Percentiles rank a stretch among this genome's conserved stretches.
Conservation (phyloP, 2,797 vertebrate species). For the Danio kyathit region DNA sequence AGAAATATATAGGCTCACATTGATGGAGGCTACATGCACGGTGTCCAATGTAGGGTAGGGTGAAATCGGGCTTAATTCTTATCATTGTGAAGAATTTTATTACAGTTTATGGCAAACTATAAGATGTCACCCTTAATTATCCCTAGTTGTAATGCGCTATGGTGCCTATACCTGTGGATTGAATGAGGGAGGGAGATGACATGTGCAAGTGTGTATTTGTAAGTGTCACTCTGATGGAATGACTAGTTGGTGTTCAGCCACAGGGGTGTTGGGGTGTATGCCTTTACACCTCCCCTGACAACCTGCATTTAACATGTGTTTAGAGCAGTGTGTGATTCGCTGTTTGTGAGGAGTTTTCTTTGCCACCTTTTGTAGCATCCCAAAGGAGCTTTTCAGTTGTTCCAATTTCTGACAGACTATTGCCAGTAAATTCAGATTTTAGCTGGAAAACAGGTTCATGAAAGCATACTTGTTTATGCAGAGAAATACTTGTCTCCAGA, state of each 20-base stretch:
- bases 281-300: conserved; percentile 39
- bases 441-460: conserved; percentile 26
- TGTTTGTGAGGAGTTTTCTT: conserved; percentile 31
- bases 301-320: conserved; percentile 30
- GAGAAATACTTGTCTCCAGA: conserved; percentile 29
- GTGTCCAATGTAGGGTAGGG: too few relatives aligned
- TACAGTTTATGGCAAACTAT: too few relatives aligned
- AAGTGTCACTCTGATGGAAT: conserved; percentile 33
- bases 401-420: conserved; percentile 9
- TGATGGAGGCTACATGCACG: too few relatives aligned
- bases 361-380: background rate
- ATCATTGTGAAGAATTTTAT: too few relatives aligned
- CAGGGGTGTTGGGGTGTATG: conserved; percentile 36
- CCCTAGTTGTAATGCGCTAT: background rate
- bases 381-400: conserved; percentile 4
- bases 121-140: too few relatives aligned
- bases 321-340: background rate
- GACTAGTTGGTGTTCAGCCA: conserved; percentile 30
- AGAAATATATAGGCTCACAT: too few relatives aligned
- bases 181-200: conserved; percentile 22
- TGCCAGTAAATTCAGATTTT: conserved; percentile 21
- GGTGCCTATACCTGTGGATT: conserved; percentile 7
- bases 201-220: conserved; percentile 35
- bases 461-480: conserved; percentile 21
- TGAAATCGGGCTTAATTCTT: too few relatives aligned